These are phyloP conservation scores for Cacatua alba DNA, from an alignment of 2,113 vertebrate genomes.

Conservation along the genomic window DNA sequence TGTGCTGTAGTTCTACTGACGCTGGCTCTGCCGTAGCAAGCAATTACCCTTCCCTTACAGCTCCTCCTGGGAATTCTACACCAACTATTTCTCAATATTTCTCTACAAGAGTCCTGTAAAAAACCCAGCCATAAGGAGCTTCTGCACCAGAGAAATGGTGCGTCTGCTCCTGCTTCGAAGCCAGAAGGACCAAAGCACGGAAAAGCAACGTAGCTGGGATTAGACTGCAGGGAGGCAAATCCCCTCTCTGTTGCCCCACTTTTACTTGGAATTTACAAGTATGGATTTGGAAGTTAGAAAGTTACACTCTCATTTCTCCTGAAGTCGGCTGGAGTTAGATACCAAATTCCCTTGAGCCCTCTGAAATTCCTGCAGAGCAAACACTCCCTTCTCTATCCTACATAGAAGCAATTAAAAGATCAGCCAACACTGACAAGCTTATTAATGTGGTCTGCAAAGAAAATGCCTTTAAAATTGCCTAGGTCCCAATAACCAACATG, in stretches of 20 bases:
- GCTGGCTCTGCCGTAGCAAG: neutral
- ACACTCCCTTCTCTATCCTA: neutral
- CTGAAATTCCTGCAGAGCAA: neutral
- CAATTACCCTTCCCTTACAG: neutral
- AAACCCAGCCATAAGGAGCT: neutral
- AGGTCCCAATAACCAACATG: neutral
- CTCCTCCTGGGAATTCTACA: neutral
- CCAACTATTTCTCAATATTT: neutral
- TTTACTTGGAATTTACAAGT: neutral
- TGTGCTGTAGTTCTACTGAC: neutral
- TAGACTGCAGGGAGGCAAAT: neutral
- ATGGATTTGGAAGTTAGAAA: neutral
- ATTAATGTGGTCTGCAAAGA: neutral
- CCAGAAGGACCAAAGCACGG: neutral
- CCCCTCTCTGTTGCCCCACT: neutral
- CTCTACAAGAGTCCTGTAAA: neutral
- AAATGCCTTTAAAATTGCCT: neutral
- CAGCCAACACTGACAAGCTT: neutral
- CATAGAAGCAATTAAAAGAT: neutral
- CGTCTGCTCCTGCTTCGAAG: neutral
- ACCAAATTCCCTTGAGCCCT: neutral
- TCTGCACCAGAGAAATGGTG: neutral
- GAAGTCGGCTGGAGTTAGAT: neutral
- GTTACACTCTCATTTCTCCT: neutral
- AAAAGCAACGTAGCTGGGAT: neutral